Conservation (phyloP, 2,888 invertebrate species). For the Halocaridina rubra region DNA sequence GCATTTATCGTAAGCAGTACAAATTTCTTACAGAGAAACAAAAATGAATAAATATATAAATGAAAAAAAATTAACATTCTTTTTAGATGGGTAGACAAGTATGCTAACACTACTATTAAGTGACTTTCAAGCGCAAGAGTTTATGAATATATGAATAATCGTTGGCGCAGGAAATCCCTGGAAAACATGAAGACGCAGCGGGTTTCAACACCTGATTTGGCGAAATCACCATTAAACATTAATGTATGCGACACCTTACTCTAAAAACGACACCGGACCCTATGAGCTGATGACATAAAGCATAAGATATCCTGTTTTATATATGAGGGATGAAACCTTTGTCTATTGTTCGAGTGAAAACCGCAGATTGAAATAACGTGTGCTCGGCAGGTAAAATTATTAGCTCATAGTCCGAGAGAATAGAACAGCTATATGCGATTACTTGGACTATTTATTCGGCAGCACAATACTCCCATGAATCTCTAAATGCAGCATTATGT, state of each 20-base stretch:
- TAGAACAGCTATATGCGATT: slow-evolving; percentile 44
- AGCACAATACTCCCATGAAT: slow-evolving; percentile 46
- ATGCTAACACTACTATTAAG: too few species aligned
- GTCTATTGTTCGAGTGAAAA: not conserved
- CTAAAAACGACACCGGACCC: not conserved
- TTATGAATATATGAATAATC: too few species aligned
- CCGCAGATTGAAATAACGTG: slow-evolving; percentile 34
- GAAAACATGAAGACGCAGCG: slow-evolving; percentile 43
- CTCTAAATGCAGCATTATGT: slow-evolving; percentile 39
- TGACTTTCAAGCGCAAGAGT: too few species aligned
- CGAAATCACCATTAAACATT: not conserved
- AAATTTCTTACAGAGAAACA: too few species aligned
- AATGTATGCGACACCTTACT: not conserved
- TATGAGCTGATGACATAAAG: slow-evolving; percentile 5
- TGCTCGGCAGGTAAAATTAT: slow-evolving; percentile 23
- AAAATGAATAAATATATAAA: too few species aligned
- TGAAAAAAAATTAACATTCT: too few species aligned
- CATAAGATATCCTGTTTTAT: not conserved
- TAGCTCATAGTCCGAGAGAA: not conserved
- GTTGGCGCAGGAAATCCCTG: too few species aligned
- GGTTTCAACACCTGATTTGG: slow-evolving; percentile 56
- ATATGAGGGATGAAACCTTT: not conserved
- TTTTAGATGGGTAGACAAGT: too few species aligned
- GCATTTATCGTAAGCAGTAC: too few species aligned
- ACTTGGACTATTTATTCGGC: slow-evolving; percentile 25